Base-by-base conservation (phyloP, 1,140 invertebrate genomes). In the Manduca sexta region DNA sequence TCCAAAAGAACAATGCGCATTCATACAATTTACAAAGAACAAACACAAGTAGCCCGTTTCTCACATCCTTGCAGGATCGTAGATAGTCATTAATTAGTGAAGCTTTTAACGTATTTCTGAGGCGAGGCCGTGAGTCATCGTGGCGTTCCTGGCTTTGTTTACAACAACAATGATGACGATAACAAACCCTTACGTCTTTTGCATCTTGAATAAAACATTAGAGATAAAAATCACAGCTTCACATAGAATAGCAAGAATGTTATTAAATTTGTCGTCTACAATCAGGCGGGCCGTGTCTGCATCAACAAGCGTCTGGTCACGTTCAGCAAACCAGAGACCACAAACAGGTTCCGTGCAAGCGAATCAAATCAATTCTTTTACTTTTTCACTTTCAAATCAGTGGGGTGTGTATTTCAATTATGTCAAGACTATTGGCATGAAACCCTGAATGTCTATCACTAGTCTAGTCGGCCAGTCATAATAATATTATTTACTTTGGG, bases 221-320 rank as follows among this genome's bases (percentile, higher is more conserved):
- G 13, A 5, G 13, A n/a, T 8, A 14, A 2, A 14, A 35, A 35
- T 8, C 11, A 5, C 33, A 12, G n/a, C n/a, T 12, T 14, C 33
- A 35, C 2, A 35, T 33, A 55, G 48, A 60, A 30, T 59, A 41
- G 56, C 58, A 62, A 56, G 49, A 44, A 46, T 55, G 56, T 43
- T 42, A 65, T 62, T 51, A 52, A 46, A 59, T 61, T 63, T 54
- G 37, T 44, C 50, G 42, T 45, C 42, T 45, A 62, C 65, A 65
- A 74, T 69, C 64, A 65, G 53, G 56, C 48, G 63, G 67, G 74
- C 67, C 71, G 69, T 59, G 60, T 44, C 56, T 60, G 56, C 52
- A 51, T 57, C 62, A 67, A 69, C 64, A 54, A 40, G 66, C 60
- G 78, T 84, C 78, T 82, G 74, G 75, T 84, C 81, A 84, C 81